Evolutionary conservation across 2,888 invertebrate species (phyloP).

Genomic region (Erebia ligea): DNA sequence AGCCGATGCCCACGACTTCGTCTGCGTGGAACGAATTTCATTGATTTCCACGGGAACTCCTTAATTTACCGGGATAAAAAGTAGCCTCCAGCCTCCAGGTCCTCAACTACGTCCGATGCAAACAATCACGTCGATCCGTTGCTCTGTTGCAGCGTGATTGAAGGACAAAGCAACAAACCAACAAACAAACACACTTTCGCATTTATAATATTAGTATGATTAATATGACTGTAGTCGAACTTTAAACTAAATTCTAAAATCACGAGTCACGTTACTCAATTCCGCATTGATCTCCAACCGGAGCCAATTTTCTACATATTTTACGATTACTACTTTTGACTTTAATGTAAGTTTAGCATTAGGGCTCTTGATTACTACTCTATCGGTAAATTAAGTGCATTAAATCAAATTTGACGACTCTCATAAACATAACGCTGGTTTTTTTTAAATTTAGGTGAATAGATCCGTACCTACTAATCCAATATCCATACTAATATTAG

Average conservation of each 20-base stretch:
- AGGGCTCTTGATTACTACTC: neutral
- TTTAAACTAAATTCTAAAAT: conserved; percentile 10
- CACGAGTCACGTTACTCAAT: conserved; percentile 17
- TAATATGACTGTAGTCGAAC: neutral
- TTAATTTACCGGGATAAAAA: too few species aligned
- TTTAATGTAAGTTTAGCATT: conserved; percentile 15
- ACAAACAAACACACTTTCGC: too few species aligned
- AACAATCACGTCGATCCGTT: too few species aligned
- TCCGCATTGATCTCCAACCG: conserved; percentile 14
- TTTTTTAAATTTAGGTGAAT: neutral
- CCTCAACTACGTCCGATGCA: too few species aligned
- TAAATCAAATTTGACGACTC: conserved; percentile 2
- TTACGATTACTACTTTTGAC: conserved; percentile 25
- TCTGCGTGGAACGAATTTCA: too few species aligned
- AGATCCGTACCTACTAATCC: neutral
- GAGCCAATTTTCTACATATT: conserved; percentile 24
- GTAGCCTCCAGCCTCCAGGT: too few species aligned
- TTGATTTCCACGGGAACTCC: too few species aligned
- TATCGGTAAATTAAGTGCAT: conserved; percentile 3
- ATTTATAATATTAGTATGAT: too few species aligned
- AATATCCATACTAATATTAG: too few species aligned
- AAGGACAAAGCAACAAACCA: too few species aligned
- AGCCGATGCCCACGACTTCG: too few species aligned
- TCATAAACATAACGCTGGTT: neutral
- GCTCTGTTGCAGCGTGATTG: too few species aligned